Percentiles rank a stretch among this genome's conserved stretches.
Evolutionary conservation across 1,140 invertebrate species (phyloP).

Genomic region (Battus philenor): DNA sequence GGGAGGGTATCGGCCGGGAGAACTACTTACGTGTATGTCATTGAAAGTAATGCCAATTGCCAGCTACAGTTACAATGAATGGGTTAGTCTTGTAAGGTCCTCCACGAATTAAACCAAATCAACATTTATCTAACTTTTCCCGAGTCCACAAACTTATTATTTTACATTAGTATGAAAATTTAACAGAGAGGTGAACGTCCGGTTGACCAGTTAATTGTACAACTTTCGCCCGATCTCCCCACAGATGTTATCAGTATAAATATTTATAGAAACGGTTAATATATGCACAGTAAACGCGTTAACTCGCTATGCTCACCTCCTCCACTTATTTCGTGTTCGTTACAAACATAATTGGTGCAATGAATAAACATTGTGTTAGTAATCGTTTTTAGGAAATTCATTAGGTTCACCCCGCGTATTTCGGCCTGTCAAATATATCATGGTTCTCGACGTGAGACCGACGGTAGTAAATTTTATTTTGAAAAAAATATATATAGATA

Average conservation of each 20-base stretch:
- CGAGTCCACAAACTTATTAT: no score
- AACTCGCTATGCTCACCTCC: constrained; percentile 30
- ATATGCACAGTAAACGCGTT: constrained; percentile 63
- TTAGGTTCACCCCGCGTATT: not conserved
- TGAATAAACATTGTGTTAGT: constrained; percentile 26
- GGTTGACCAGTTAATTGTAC: no score
- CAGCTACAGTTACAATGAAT: no score
- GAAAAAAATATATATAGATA: no score
- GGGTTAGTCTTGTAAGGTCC: no score
- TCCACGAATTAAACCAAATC: no score
- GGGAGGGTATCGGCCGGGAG: no score
- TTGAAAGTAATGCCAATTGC: no score
- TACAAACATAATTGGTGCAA: constrained; percentile 16
- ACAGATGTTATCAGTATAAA: constrained; percentile 38
- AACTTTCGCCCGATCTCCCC: constrained; percentile 22
- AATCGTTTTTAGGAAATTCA: constrained; percentile 14
- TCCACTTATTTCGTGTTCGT: constrained; percentile 11
- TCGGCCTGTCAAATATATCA: constrained; percentile 3
- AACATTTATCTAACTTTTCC: no score
- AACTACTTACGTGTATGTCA: no score
- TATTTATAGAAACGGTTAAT: constrained; percentile 57
- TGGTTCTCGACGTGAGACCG: no score
- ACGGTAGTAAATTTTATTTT: no score
- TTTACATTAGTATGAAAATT: not conserved
- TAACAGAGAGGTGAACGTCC: not conserved